Evolutionary conservation across 2,113 vertebrate genomes (phyloP), one percentile per base, ranked within the genome.

Genomic region (Climacteris rufus): DNA sequence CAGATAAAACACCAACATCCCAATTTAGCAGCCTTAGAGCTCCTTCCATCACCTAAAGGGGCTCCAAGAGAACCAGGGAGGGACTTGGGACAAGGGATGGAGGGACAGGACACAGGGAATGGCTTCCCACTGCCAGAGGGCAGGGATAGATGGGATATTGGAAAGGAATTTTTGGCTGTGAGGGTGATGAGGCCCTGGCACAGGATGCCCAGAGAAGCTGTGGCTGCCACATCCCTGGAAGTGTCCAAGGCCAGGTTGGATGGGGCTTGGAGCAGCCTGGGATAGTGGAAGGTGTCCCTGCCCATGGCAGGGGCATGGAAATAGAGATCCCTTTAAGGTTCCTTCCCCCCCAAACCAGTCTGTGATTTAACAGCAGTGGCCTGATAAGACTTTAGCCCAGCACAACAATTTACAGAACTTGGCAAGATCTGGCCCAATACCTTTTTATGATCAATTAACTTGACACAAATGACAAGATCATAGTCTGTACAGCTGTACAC

Each of bases 241-340:
- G 40, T 28, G 40, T 0, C 56, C 63, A 37, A 69, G 54, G 35
- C 22, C 49, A 33, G 63, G 17, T 0, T 63, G 28, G 39, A 47
- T 0, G 0, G 39, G 61, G 21, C 6, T 40, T 1, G 61, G 56
- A 63, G 25, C 71, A 23, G 0, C 25, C 25, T 63, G 71, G 40
- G 25, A 2, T 0, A 11, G 30, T 56, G 70, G 63, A 0, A 61
- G 35, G 21, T 49, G n/a, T 61, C 54, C 35, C 47, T 83, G 54
- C 9, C 42, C 47, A 20, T 19, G 49, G 40, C 21, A 61, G 40
- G 40, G 35, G 18, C n/a, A 3, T 66, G 71, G 79, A 0, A 49
- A 14, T 31, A 40, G 21, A 47, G 30, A 12, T 27, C 47, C 14
- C 21, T 64, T n/a, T n/a, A 27, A 54, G 24, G 14, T 70, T 39